phyloP scores from a whole-genome alignment of 2,797 vertebrate species.

The Pseudochromis fuscus region DNA sequence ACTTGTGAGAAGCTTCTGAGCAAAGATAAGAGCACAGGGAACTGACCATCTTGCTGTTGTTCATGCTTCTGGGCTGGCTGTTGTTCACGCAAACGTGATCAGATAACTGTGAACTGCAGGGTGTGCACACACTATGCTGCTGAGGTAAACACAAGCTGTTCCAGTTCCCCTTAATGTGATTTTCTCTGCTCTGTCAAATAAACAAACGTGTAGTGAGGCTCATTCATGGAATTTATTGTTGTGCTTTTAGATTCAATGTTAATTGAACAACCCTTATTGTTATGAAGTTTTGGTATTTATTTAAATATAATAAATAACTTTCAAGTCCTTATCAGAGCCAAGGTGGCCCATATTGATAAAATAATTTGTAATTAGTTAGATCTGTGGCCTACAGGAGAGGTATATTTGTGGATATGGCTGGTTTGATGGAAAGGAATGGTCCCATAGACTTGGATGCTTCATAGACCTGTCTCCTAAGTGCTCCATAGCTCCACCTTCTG shows the following conservation, averaged over 20 bases:
- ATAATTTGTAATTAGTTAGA: no score
- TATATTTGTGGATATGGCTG: no score
- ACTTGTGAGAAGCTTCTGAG: slow-evolving; percentile 19
- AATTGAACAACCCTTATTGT: neutral
- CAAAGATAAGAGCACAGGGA: slow-evolving; percentile 37
- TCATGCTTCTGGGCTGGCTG: slow-evolving; percentile 26
- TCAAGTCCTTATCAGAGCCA: no score
- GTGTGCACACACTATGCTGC: slow-evolving; percentile 28
- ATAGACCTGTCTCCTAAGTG: no score
- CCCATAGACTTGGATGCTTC: no score
- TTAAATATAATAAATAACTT: no score
- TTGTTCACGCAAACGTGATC: slow-evolving; percentile 58
- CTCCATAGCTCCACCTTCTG: no score
- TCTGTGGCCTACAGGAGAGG: no score
- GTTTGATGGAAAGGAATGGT: no score
- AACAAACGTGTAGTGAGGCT: slow-evolving; percentile 40
- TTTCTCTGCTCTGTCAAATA: slow-evolving; percentile 50
- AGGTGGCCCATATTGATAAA: no score
- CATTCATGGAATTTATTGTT: slow-evolving; percentile 24
- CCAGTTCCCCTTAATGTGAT: slow-evolving; percentile 50
- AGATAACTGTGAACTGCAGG: slow-evolving; percentile 54
- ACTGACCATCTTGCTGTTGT: slow-evolving; percentile 44
- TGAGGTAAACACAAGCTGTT: slow-evolving; percentile 58
- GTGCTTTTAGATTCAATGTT: slow-evolving; percentile 4
- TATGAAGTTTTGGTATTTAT: slow-evolving; percentile 18